Conservation (phyloP, 2,797 vertebrate species). For the Spondyliosoma cantharus region DNA sequence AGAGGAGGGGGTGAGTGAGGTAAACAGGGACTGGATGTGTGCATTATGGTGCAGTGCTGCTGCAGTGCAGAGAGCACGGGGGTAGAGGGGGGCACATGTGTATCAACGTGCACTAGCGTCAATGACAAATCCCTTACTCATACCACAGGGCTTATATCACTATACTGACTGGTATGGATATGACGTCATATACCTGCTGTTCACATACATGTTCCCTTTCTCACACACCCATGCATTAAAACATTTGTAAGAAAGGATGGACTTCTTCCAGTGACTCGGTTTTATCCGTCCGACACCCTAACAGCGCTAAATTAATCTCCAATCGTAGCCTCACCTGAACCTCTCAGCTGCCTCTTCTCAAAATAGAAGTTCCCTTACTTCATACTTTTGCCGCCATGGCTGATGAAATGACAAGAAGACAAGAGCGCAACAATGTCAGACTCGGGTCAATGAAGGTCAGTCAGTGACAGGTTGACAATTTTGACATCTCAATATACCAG, state of each 20-base stretch:
- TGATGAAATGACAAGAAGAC: background rate
- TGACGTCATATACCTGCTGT: slow-evolving; percentile 66
- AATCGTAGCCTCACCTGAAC: slow-evolving; percentile 37
- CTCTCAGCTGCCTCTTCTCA: slow-evolving; percentile 23
- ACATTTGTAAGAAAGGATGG: background rate
- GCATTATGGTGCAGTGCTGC: slow-evolving; percentile 71
- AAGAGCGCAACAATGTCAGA: background rate
- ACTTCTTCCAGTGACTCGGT: background rate
- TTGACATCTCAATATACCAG: background rate
- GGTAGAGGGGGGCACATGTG: slow-evolving; percentile 68
- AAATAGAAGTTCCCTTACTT: slow-evolving; percentile 23
- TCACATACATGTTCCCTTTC: slow-evolving; percentile 7
- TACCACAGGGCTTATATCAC: slow-evolving; percentile 55
- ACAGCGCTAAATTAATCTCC: slow-evolving; percentile 31
- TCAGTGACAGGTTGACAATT: background rate
- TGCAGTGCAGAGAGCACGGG: slow-evolving; percentile 71
- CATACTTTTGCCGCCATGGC: background rate
- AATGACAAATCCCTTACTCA: slow-evolving; percentile 74
- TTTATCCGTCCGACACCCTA: background rate
- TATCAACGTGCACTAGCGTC: slow-evolving; percentile 72
- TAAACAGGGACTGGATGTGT: slow-evolving; percentile 49
- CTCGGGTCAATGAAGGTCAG: background rate
- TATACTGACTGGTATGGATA: slow-evolving; percentile 48
- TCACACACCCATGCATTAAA: background rate
- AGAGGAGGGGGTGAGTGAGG: slow-evolving; percentile 4